Evolutionary conservation across 2,113 vertebrate species (phyloP), one percentile per base, ranked within the genome.

Genomic region (Xiphorhynchus elegans): DNA sequence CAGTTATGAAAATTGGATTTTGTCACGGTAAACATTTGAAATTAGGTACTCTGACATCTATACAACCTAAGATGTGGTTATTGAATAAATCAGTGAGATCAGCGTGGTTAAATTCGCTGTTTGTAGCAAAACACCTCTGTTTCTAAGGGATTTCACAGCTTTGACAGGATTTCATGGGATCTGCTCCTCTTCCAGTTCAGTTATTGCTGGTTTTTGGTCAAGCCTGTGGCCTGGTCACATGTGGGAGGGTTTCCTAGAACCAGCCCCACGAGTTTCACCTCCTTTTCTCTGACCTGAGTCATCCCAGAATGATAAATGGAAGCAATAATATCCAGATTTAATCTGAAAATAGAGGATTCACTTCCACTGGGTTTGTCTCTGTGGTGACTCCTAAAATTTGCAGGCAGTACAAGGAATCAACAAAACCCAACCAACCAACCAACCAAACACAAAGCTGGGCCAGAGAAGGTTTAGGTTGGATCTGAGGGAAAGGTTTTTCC

Each of bases 11-110:
- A 76, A 37, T 33, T 3, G 28, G 55, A 13, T 77, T 87, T 89
- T 55, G 13, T 76, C 37, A 1, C 5, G 25, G 37, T 5, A 26
- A 26, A 7, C 5, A 24, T 62, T 37, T 35, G 63, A 59, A 24
- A 58, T 42, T 69, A 56, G 55, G 13, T 2, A 6, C 24, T 46
- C 20, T 29, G 23, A 1, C 39, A 46, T 17, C 24, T 46, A 3
- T 18, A 1, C 26, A 2, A 3, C 5, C 4, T 55, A 53, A 11
- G 0, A 0, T 17, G 2, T 13, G 40, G 67, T 42, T 58, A 13
- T 25, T 1, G 68, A 39, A 26, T 28, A 31, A 94, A 59, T n/a
- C 35, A 2, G 37, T 13, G 23, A 18, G 56, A 49, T 42, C 16
- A 49, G 40, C 6, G 25, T 9, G 67, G 19, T 59, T n/a, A 10